Evolutionary conservation across 2,797 vertebrate genomes (phyloP).

Genomic region (Phoxinus dragarum): DNA sequence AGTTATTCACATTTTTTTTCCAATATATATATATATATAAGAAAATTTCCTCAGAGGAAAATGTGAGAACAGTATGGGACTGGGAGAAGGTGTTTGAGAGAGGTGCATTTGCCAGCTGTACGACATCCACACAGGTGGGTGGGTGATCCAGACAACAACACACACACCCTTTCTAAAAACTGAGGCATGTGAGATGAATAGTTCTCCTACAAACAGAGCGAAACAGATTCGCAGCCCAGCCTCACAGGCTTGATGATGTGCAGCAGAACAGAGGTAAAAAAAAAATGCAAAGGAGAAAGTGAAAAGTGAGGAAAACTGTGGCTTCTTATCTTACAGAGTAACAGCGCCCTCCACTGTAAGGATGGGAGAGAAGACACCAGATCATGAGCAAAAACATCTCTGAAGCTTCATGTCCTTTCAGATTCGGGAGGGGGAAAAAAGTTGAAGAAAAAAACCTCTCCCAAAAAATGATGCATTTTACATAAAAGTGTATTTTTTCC

Average conservation of each 20-base stretch:
- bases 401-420: neutral
- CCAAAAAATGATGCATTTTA: neutral
- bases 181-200: conserved; percentile 7
- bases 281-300: neutral
- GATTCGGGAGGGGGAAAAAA: neutral
- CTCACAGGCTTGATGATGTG: neutral
- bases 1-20: too few relatives aligned
- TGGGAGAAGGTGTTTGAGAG: conserved; percentile 11
- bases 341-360: conserved; percentile 80
- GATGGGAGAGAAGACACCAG: neutral
- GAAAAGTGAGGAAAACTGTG: neutral
- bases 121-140: neutral
- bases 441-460: too few relatives aligned
- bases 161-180: neutral
- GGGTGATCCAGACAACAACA: conserved; percentile 4
- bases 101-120: conserved; percentile 4
- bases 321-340: conserved; percentile 67
- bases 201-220: neutral
- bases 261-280: neutral
- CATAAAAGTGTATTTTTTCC: neutral
- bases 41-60: neutral
- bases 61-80: neutral
- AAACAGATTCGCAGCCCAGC: neutral
- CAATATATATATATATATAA: neutral
- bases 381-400: neutral